phyloP scores from a whole-genome alignment of 1,140 invertebrate species.

The Pseudachorutes palmiensis region DNA sequence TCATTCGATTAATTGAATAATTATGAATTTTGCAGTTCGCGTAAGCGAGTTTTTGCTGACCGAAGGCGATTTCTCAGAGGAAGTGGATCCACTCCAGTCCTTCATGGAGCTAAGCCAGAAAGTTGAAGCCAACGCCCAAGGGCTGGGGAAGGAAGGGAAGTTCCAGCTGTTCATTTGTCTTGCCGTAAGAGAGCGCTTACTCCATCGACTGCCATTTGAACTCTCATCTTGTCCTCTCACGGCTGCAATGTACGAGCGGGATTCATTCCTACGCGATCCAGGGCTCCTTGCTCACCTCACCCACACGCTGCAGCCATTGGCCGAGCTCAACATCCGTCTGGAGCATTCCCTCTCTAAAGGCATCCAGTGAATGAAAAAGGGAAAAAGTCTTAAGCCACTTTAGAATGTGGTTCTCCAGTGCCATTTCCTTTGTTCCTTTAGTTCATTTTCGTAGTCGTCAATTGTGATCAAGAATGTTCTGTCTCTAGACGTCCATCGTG shows the following conservation, averaged over 20 bases:
- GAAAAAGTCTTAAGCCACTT: no score
- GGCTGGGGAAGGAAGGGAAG: slow-evolving; percentile 94
- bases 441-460: no score
- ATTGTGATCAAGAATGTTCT: no score
- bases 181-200: slow-evolving; percentile 76
- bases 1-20: neutral
- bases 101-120: slow-evolving; percentile 72
- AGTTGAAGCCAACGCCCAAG: slow-evolving; percentile 71
- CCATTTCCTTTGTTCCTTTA: no score
- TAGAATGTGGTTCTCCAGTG: no score
- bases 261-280: slow-evolving; percentile 81
- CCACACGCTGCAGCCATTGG: slow-evolving; percentile 82
- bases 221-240: slow-evolving; percentile 79
- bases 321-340: slow-evolving; percentile 84
- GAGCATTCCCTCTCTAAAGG: slow-evolving; percentile 92
- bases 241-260: slow-evolving; percentile 88
- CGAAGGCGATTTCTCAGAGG: slow-evolving; percentile 43
- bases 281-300: slow-evolving; percentile 62
- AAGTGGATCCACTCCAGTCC: slow-evolving; percentile 54
- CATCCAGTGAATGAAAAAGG: no score
- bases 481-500: no score
- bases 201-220: slow-evolving; percentile 78
- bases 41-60: slow-evolving; percentile 69
- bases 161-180: slow-evolving; percentile 95
- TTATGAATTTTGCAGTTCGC: slow-evolving; percentile 54